A percentile compares a stretch with the other conserved stretches of the same genome.
These are phyloP conservation scores for Hemichromis elongatus DNA, from an alignment of 2,113 vertebrate species.

Conservation along the genomic window DNA sequence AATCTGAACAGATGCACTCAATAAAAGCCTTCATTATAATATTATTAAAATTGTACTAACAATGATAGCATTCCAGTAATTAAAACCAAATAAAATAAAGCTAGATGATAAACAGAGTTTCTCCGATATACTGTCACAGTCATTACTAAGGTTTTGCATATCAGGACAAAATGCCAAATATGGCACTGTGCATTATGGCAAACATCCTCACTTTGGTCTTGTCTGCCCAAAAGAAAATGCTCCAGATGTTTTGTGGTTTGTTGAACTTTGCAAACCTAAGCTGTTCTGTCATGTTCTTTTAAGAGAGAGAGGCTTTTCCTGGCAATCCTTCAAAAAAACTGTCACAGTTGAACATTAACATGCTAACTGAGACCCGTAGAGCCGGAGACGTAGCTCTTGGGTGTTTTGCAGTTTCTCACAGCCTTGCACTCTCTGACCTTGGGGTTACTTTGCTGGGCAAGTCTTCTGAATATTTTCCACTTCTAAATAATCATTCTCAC, in stretches of 20 bases:
- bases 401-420: not conserved
- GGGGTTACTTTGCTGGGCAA: not conserved
- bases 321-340: not conserved
- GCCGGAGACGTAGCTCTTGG: not conserved
- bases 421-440: not conserved
- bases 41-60: not conserved
- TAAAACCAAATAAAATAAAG: not conserved
- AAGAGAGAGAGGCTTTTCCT: not conserved
- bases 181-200: not conserved
- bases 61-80: not conserved
- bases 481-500: not conserved
- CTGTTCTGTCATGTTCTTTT: not conserved
- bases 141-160: not conserved
- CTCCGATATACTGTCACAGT: not conserved
- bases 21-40: not conserved
- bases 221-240: not conserved
- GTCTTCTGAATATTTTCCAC: not conserved
- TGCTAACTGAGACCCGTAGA: not conserved
- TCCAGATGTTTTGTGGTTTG: not conserved
- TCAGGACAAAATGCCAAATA: not conserved
- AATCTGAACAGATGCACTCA: not conserved
- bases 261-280: not conserved
- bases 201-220: not conserved
- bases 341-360: not conserved
- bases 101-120: not conserved